Base-by-base conservation (phyloP, 1,140 invertebrate genomes). In the Ladona fulva region DNA sequence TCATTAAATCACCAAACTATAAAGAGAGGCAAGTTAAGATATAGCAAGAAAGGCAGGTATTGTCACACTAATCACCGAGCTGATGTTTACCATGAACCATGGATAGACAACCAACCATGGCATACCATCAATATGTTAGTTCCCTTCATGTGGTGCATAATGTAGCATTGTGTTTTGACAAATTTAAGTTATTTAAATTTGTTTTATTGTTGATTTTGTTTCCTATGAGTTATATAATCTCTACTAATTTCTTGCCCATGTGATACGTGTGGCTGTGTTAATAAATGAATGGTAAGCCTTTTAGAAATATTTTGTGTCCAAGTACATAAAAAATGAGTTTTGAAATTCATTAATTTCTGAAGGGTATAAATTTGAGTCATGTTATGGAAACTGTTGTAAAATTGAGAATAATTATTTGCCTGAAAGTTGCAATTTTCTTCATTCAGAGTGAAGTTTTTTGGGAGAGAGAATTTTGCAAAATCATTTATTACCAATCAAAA, bases 201-300 rank as follows among this genome's bases (percentile, higher is more conserved):
- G 52, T 66, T 66, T 66, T 66, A 12, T 66, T 66, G n/a, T 66
- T 37, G 29, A 37, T 66, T 66, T 66, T 66, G 52, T 66, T 66
- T 66, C 52, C 52, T 66, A 66, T 66, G 14, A 66, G 52, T 66
- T 66, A 3, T 66, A 6, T 66, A 6, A 19, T 66, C n/a, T 5
- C 52, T 19, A 66, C 14, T 22, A 12, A 22, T 66, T 66, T 66
- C n/a, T 66, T 66, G 52, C 52, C 52, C 52, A 66, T 66, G 52
- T 66, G 52, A 66, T 66, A 66, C 52, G 52, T 66, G 52, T 66
- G 52, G 52, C 52, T 66, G 52, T 66, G 52, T 66, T 66, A 66
- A 66, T 12, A 66, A 66, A 66, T 66, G n/a, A 19, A 66, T 66
- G 52, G 12, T 6, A 12, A 19, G 52, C 52, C 52, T 66, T 66